phyloP scores from a whole-genome alignment of 2,113 vertebrate genomes.

The Ophiodon elongatus region DNA sequence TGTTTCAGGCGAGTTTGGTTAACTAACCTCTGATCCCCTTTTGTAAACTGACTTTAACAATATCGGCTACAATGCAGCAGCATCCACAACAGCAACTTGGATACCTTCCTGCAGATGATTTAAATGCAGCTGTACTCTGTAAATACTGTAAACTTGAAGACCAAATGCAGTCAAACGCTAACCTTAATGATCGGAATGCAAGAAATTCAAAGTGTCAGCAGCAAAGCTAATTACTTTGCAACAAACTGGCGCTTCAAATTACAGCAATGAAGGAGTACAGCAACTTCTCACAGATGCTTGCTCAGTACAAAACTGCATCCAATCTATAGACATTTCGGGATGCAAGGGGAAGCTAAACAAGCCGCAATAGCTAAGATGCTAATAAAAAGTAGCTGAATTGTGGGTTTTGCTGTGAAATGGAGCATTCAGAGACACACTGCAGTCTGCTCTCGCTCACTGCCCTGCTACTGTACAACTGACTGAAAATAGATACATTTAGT shows the following conservation, averaged over 20 bases:
- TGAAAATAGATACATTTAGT: slow-evolving; percentile 1
- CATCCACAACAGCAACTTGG: neutral
- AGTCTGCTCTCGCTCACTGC: neutral
- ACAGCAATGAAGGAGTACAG: slow-evolving; percentile 5
- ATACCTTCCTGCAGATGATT: neutral
- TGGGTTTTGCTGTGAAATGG: slow-evolving; percentile 6
- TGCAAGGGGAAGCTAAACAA: slow-evolving; percentile 2
- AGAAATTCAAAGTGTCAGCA: slow-evolving; percentile 27
- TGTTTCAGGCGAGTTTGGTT: neutral
- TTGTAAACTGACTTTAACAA: neutral
- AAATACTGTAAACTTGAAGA: neutral
- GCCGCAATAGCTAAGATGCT: neutral
- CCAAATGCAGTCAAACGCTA: neutral
- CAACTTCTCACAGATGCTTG: slow-evolving; percentile 17
- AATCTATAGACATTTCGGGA: slow-evolving; percentile 9
- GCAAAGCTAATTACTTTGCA: slow-evolving; percentile 36
- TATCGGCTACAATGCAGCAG: neutral
- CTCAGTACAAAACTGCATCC: slow-evolving; percentile 13
- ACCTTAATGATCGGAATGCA: slow-evolving; percentile 5
- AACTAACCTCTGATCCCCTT: neutral
- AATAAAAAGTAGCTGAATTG: slow-evolving; percentile 2
- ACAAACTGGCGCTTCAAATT: slow-evolving; percentile 1
- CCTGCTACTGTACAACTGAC: neutral
- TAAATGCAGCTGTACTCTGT: slow-evolving; percentile 18
- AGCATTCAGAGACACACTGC: slow-evolving; percentile 10